A percentile compares a stretch with the other conserved stretches of the same genome.
phyloP scores from a whole-genome alignment of 1,140 invertebrate genomes.

The Reticulitermes speratus region DNA sequence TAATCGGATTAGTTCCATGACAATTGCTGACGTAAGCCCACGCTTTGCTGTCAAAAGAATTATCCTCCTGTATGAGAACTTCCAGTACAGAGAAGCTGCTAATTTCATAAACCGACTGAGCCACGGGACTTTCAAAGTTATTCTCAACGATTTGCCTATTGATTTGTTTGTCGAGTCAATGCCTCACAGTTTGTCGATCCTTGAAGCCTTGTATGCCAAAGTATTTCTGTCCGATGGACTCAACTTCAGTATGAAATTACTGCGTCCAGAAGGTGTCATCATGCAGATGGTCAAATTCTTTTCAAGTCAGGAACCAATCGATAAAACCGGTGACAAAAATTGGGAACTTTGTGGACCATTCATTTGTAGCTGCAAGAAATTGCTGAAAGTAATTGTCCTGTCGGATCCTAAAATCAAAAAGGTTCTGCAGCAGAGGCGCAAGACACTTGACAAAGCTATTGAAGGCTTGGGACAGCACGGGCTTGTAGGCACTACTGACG shows the following conservation, averaged over 20 bases:
- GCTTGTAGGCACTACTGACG: slow-evolving; percentile 63
- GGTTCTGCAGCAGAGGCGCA: slow-evolving; percentile 61
- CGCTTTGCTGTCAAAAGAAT: slow-evolving; percentile 54
- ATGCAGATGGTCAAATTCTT: slow-evolving; percentile 80
- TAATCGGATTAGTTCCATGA: slow-evolving; percentile 51
- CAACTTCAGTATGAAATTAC: slow-evolving; percentile 44
- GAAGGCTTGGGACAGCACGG: slow-evolving; percentile 86
- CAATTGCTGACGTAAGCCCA: slow-evolving; percentile 55
- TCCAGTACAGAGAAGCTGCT: slow-evolving; percentile 56
- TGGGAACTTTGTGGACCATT: slow-evolving; percentile 53
- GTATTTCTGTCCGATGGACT: slow-evolving; percentile 49
- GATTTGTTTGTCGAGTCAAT: slow-evolving; percentile 84
- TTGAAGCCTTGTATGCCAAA: slow-evolving; percentile 84
- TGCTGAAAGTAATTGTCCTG: slow-evolving; percentile 49
- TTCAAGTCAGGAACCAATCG: slow-evolving; percentile 40
- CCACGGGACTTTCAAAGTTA: slow-evolving; percentile 52
- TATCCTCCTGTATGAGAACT: slow-evolving; percentile 54
- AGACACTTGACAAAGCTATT: slow-evolving; percentile 77
- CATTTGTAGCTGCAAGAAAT: slow-evolving; percentile 55
- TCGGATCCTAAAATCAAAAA: slow-evolving; percentile 58
- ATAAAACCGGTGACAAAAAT: slow-evolving; percentile 36
- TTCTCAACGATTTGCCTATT: slow-evolving; percentile 68
- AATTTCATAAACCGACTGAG: slow-evolving; percentile 59
- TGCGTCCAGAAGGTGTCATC: slow-evolving; percentile 71
- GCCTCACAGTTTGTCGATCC: slow-evolving; percentile 78